Conservation (phyloP, 1,140 invertebrate genomes). For the Cherax destructor region DNA sequence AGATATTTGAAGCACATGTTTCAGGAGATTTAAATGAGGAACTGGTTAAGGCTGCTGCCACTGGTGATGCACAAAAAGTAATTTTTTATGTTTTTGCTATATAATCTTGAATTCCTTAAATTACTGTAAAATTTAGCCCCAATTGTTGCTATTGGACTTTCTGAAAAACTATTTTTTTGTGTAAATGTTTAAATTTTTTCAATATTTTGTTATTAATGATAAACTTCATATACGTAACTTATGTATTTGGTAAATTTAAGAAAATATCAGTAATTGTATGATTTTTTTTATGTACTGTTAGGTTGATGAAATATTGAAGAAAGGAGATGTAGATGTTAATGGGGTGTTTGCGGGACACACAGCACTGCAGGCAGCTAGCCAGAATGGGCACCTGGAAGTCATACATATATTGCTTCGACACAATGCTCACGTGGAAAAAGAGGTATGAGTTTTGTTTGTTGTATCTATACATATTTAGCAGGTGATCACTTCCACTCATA, state of each 20-base stretch:
- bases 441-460: no score
- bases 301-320: conserved; percentile 80
- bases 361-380: conserved; percentile 93
- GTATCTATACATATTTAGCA: no score
- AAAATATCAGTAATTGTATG: no score
- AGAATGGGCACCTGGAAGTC: conserved; percentile 97
- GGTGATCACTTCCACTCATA: no score
- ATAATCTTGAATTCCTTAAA: neutral
- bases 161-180: no score
- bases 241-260: no score
- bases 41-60: conserved; percentile 97
- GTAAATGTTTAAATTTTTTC: no score
- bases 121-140: no score
- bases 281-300: conserved; percentile 5
- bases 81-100: neutral
- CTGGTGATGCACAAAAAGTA: conserved; percentile 92
- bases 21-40: conserved; percentile 97
- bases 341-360: conserved; percentile 97
- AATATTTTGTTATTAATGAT: no score
- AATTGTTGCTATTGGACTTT: no score
- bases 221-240: no score
- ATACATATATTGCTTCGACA: conserved; percentile 92
- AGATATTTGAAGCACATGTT: conserved; percentile 96
- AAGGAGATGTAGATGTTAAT: conserved; percentile 91
- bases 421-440: conserved; percentile 93